phyloP scores from a whole-genome alignment of 2,797 vertebrate genomes.

The Arctocebus calabarensis region DNA sequence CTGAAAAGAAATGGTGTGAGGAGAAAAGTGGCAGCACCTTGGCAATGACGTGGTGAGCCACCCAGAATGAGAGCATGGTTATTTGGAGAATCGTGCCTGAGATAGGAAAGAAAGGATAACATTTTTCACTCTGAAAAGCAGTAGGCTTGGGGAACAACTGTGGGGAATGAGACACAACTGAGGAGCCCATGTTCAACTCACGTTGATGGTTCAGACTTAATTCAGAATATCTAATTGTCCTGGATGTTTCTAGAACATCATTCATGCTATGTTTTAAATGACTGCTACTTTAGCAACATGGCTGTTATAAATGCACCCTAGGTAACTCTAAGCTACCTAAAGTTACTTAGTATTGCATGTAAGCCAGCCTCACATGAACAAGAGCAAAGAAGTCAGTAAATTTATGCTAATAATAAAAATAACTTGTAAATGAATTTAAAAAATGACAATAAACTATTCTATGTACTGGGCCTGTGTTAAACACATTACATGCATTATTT shows the following conservation, averaged over 20 bases:
- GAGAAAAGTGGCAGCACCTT: neutral
- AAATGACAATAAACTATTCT: neutral
- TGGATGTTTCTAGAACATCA: neutral
- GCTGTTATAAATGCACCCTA: neutral
- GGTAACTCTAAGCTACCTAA: neutral
- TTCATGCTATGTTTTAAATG: neutral
- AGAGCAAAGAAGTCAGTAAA: neutral
- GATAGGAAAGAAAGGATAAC: neutral
- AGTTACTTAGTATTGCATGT: neutral
- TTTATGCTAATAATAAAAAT: slow-evolving; percentile 26
- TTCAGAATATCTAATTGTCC: neutral
- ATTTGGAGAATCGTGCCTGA: neutral
- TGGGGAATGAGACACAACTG: neutral
- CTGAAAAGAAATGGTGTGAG: neutral
- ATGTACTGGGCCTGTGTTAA: neutral
- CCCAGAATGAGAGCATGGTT: neutral
- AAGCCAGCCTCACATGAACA: neutral
- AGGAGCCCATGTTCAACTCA: neutral
- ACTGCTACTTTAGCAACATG: neutral
- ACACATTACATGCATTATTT: neutral
- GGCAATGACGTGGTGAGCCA: neutral
- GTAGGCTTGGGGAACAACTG: neutral
- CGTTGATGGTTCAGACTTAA: neutral
- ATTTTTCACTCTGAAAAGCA: neutral
- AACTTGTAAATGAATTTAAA: slow-evolving; percentile 12